phyloP scores from a whole-genome alignment of 2,113 vertebrate genomes.

The Myiozetetes cayanensis region DNA sequence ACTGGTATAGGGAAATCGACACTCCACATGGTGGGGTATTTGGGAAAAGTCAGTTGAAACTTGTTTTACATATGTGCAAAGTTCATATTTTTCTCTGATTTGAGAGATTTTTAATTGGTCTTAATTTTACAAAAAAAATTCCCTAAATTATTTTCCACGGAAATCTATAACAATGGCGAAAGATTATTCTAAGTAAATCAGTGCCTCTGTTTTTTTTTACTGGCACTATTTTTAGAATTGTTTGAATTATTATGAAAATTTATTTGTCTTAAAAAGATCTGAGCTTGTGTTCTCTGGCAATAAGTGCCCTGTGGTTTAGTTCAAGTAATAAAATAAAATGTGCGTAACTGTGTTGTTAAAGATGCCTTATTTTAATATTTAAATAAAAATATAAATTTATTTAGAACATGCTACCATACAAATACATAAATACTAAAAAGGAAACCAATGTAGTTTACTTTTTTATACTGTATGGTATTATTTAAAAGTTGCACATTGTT shows the following conservation, averaged over 20 bases:
- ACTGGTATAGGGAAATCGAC: slow-evolving; percentile 89
- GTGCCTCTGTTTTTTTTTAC: slow-evolving; percentile 42
- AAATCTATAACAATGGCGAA: slow-evolving; percentile 97
- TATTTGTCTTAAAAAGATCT: slow-evolving; percentile 28
- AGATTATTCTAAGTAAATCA: slow-evolving; percentile 71
- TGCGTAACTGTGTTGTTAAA: background rate
- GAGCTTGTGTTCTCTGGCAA: slow-evolving; percentile 2
- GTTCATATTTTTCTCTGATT: slow-evolving; percentile 74
- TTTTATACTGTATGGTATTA: background rate
- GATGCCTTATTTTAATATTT: background rate
- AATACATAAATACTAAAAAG: background rate
- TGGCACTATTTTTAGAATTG: background rate
- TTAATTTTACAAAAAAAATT: slow-evolving; percentile 64
- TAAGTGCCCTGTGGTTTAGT: slow-evolving; percentile 1
- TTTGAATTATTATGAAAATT: slow-evolving; percentile 3
- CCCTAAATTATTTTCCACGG: slow-evolving; percentile 75
- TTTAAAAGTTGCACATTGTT: background rate
- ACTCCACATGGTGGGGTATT: slow-evolving; percentile 93
- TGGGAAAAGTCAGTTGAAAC: slow-evolving; percentile 99
- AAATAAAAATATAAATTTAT: background rate
- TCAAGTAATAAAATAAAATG: slow-evolving; percentile 39
- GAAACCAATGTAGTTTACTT: background rate
- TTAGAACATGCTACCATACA: background rate
- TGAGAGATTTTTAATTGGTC: slow-evolving; percentile 72
- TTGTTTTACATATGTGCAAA: slow-evolving; percentile 92